Evolutionary conservation across 2,888 invertebrate species (phyloP), one percentile per base, ranked within the genome.

Genomic region (Homarus gammarus): DNA sequence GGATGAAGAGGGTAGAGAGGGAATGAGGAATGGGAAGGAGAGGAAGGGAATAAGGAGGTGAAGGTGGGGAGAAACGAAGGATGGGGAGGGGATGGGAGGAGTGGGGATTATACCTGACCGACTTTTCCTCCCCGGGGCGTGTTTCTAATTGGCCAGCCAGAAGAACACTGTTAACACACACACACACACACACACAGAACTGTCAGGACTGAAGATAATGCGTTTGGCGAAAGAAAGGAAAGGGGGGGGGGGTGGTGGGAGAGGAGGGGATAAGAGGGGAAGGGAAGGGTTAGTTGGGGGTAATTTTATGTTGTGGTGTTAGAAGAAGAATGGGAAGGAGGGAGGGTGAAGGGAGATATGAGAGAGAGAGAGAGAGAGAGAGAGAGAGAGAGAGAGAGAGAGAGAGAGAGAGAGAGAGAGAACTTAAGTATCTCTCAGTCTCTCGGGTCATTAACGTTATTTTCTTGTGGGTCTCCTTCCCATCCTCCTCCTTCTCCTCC

Each of bases 121-220:
- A n/a, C n/a, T n/a, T n/a, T n/a, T n/a, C n/a, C n/a, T n/a, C n/a
- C n/a, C n/a, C n/a, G n/a, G n/a, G n/a, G n/a, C n/a, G n/a, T n/a
- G n/a, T n/a, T n/a, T n/a, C 33, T 31, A 6, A 15, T 36, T 6
- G 33, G 38, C 3, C 10, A 33, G 36, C 15, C 22, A 0, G 36
- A 22, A 33, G 22, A 1, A 36, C 22, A 27, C 38, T 1, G 27
- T 27, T 12, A 22, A 36, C 73, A 36, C 40, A 40, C 38, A 38
- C 73, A 38, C 38, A 73, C 70, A 70, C 70, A 70, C 70, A 70
- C 70, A 70, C 70, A 12, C 22, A 22, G 18, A 22, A n/a, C n/a
- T n/a, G n/a, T n/a, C 22, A 12, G 5, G 22, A 3, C 5, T 12
- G 49, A 18, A 31, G 22, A 22, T 68, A 22, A 8, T 27, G 8